Evolutionary conservation across 2,113 vertebrate genomes (phyloP), one percentile per base, ranked within the genome.

Genomic region (Gymnobelideus leadbeateri): DNA sequence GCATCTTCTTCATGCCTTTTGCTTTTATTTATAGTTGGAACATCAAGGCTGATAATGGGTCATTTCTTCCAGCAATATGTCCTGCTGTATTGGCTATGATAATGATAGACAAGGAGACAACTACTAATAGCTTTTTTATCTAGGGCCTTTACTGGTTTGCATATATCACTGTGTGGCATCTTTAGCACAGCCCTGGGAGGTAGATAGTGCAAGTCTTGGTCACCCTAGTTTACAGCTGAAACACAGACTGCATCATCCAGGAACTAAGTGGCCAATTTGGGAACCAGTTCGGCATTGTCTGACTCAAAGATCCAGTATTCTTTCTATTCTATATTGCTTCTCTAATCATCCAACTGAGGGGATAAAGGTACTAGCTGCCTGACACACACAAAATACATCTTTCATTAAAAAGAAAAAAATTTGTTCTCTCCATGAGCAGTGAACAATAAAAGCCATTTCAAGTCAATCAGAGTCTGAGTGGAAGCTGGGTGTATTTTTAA

Each of bases 401-500:
- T 84, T 84, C 68, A 84, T 84, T 84, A 84, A 84, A 84, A 84
- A 84, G 68, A 23, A 84, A 84, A 84, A 43, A 84, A 84, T 84
- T 84, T n/a, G n/a, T 43, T 84, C n/a, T 84, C 68, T 84, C 19
- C 68, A 84, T 43, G n/a, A 23, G 68, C 68, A 84, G 68, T 43
- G 68, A 84, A 84, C 68, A 84, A 43, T 84, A 84, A 84, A 84
- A 84, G n/a, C 68, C 68, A 84, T 84, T 84, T 84, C 68, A 84
- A 84, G 68, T 84, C 68, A 84, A 43, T 84, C n/a, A 23, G 68
- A 84, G n/a, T 84, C 7, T 5, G n/a, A 84, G 37, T 84, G 68
- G 19, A 84, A 84, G 37, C 68, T 43, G 68, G 68, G 68, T 84
- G 19, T 84, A n/a, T 84, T 84, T 84, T 84, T 84, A 84, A 84